These are phyloP conservation scores for Nephrocerus scutellatus DNA, from an alignment of 2,888 invertebrate genomes.

Conservation along the genomic window DNA sequence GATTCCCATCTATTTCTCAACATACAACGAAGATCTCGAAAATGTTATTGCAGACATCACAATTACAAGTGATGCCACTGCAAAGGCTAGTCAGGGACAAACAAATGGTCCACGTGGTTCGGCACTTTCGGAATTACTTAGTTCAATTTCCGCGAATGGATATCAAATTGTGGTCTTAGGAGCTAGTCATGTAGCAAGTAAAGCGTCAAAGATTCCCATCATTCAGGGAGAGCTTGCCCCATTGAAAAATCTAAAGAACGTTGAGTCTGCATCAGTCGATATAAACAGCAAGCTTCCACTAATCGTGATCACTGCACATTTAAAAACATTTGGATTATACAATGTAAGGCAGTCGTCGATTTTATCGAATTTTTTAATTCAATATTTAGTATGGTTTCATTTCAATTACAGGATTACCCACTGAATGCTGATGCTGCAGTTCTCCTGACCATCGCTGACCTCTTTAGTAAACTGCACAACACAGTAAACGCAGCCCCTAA, in stretches of 20 bases:
- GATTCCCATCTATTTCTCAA: constrained; percentile 83
- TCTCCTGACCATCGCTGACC: constrained; percentile 75
- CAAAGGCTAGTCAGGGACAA: constrained; percentile 16
- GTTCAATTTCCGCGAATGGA: constrained; percentile 87
- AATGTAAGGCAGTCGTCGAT: constrained; percentile 65
- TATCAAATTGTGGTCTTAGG: constrained; percentile 83
- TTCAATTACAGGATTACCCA: constrained; percentile 71
- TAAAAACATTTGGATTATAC: constrained; percentile 82
- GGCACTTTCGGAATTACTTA: constrained; percentile 75
- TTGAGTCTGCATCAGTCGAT: constrained; percentile 51
- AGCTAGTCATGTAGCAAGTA: constrained; percentile 60
- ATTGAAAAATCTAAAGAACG: constrained; percentile 30
- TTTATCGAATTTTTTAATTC: not conserved
- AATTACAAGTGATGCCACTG: constrained; percentile 27
- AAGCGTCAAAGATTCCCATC: constrained; percentile 78
- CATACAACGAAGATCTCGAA: constrained; percentile 66
- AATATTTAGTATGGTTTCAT: constrained; percentile 10
- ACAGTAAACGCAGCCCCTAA: constrained; percentile 64
- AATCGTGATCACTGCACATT: constrained; percentile 86
- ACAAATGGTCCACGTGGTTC: constrained; percentile 55
- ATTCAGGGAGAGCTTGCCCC: constrained; percentile 72
- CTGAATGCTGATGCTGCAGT: constrained; percentile 83
- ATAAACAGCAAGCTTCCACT: constrained; percentile 62
- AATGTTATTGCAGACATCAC: constrained; percentile 70
- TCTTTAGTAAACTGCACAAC: constrained; percentile 82